phyloP scores from a whole-genome alignment of 2,113 vertebrate species.

The Leucosticte australis region DNA sequence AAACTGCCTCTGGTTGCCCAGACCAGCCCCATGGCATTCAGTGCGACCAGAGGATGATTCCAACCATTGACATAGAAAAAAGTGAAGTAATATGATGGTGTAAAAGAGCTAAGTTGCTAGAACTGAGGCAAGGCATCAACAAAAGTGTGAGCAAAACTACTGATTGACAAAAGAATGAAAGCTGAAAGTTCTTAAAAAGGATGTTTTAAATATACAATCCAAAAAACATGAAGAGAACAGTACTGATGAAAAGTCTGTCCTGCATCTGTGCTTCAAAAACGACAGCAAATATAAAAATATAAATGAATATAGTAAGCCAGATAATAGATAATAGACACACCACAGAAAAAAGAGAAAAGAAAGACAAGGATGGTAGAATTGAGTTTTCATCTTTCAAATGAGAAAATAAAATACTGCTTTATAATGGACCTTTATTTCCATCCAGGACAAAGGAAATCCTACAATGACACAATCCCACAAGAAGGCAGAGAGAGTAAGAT shows the following conservation, averaged over 20 bases:
- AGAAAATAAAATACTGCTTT: neutral
- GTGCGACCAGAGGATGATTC: neutral
- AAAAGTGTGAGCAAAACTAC: neutral
- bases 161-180: neutral
- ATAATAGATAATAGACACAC: fast-evolving
- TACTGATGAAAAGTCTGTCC: neutral
- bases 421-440: neutral
- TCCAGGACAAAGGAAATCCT: neutral
- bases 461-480: neutral
- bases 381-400: neutral
- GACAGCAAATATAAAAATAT: neutral
- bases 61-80: neutral
- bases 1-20: neutral
- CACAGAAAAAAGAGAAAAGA: neutral
- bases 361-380: neutral
- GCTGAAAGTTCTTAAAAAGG: neutral
- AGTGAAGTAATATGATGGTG: neutral
- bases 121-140: neutral
- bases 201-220: neutral
- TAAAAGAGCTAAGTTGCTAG: neutral
- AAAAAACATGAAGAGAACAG: neutral
- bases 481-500: neutral
- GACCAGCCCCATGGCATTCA: neutral
- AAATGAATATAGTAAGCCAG: neutral
- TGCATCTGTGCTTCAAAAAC: neutral